A percentile compares a stretch with the other conserved stretches of the same genome.
These are phyloP conservation scores for Eremophila alpestris DNA, from an alignment of 2,797 vertebrate genomes.

Conservation along the genomic window DNA sequence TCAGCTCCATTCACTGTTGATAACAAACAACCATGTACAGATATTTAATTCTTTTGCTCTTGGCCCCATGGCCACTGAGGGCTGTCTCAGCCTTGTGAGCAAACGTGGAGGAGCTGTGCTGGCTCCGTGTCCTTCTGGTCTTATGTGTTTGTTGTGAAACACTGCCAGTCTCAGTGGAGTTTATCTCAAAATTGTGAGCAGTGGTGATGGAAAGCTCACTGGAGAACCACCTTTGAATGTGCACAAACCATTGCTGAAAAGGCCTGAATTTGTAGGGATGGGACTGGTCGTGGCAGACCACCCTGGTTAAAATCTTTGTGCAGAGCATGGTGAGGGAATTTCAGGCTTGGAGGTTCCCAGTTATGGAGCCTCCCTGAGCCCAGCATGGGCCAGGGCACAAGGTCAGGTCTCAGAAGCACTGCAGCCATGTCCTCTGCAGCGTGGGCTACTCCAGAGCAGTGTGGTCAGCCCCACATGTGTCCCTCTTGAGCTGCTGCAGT, in stretches of 20 bases:
- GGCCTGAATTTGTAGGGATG: neutral
- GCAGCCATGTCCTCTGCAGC: neutral
- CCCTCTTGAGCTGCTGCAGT: neutral
- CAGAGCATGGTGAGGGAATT: neutral
- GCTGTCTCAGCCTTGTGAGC: neutral
- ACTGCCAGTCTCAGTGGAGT: neutral
- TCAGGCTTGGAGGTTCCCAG: neutral
- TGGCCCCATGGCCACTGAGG: neutral
- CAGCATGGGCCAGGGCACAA: neutral
- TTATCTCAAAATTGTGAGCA: neutral
- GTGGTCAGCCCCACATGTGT: rapidly evolving
- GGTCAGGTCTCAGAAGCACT: neutral
- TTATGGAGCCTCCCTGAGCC: neutral
- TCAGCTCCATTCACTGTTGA: neutral
- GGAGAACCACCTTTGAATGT: neutral
- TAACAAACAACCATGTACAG: rapidly evolving
- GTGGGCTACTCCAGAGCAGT: neutral
- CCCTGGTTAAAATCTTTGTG: neutral
- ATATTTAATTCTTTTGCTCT: neutral
- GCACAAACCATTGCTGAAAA: neutral
- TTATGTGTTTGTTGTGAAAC: neutral
- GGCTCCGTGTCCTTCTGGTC: neutral
- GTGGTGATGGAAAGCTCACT: neutral
- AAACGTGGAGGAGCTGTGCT: neutral
- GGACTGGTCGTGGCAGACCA: neutral